Evolutionary conservation across 2,797 vertebrate genomes (phyloP).

Genomic region (Rhyacichthys aspro): DNA sequence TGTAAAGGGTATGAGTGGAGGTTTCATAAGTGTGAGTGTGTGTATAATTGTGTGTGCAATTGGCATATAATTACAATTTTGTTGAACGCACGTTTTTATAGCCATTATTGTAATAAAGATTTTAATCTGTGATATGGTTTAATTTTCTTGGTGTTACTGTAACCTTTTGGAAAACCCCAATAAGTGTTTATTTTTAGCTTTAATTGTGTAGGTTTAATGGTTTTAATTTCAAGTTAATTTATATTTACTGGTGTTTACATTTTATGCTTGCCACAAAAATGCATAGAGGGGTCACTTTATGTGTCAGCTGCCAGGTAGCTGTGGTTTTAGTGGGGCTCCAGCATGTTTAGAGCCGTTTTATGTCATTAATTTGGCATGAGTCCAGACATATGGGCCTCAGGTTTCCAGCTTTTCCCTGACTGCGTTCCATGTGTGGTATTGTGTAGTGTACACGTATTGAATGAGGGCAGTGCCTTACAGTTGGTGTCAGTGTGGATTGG

Average conservation of each 20-base stretch:
- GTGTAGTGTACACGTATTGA: slow-evolving; percentile 1
- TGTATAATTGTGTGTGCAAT: slow-evolving; percentile 2
- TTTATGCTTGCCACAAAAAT: slow-evolving; percentile 48
- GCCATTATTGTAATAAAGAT: slow-evolving; percentile 49
- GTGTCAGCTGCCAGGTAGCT: slow-evolving; percentile 55
- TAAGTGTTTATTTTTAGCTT: slow-evolving; percentile 26
- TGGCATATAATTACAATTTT: slow-evolving; percentile 15
- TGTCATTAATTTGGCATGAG: slow-evolving; percentile 36
- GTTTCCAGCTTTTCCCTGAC: slow-evolving; percentile 12
- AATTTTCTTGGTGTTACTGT: slow-evolving; percentile 43
- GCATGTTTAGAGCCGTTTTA: slow-evolving; percentile 51
- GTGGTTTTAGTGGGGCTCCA: slow-evolving; percentile 50
- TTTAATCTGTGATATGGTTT: slow-evolving; percentile 45
- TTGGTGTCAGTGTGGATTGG: slow-evolving; percentile 84
- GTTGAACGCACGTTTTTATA: slow-evolving; percentile 40
- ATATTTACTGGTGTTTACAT: slow-evolving; percentile 41
- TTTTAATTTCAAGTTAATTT: slow-evolving; percentile 54
- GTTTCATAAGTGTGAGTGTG: background rate
- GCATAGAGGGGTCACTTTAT: slow-evolving; percentile 36
- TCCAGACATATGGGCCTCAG: slow-evolving; percentile 18
- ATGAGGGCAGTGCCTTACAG: slow-evolving; percentile 76
- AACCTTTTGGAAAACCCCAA: slow-evolving; percentile 33
- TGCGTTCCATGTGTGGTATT: background rate
- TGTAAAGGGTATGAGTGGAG: no score
- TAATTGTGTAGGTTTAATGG: slow-evolving; percentile 20